Evolutionary conservation across 2,888 invertebrate species (phyloP).

Genomic region (Hypsopygia costalis): DNA sequence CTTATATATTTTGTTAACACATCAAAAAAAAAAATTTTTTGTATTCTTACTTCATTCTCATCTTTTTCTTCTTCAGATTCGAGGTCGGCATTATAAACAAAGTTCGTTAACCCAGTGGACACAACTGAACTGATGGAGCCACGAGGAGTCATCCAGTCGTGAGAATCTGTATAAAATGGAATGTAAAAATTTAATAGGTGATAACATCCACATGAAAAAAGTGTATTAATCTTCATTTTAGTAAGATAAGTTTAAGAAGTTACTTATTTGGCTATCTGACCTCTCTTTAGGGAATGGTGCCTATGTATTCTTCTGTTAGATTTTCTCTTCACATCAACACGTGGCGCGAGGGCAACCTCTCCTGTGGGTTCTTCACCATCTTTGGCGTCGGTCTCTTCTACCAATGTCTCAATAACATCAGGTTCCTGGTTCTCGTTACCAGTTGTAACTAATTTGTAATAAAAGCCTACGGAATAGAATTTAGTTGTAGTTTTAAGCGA

Average conservation of each 20-base stretch:
- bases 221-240: no score
- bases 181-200: no score
- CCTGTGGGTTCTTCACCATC: conserved; percentile 37
- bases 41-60: conserved; percentile 53
- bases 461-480: conserved; percentile 41
- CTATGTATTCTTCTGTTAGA: conserved; percentile 55
- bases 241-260: no score
- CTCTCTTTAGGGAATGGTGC: conserved; percentile 62
- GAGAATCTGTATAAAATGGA: conserved; percentile 44
- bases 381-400: conserved; percentile 43
- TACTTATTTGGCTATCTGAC: no score
- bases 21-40: no score
- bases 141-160: conserved; percentile 71
- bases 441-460: conserved; percentile 83
- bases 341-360: conserved; percentile 35
- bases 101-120: conserved; percentile 61
- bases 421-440: conserved; percentile 71
- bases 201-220: no score
- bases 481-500: neutral
- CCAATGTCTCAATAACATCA: conserved; percentile 53
- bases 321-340: conserved; percentile 51
- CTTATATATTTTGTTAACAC: no score
- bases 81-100: conserved; percentile 54
- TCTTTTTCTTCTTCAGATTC: conserved; percentile 51
- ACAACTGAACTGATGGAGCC: conserved; percentile 66